These are phyloP conservation scores for Epinephelus coioides DNA, from an alignment of 2,797 vertebrate genomes.

Conservation along the genomic window DNA sequence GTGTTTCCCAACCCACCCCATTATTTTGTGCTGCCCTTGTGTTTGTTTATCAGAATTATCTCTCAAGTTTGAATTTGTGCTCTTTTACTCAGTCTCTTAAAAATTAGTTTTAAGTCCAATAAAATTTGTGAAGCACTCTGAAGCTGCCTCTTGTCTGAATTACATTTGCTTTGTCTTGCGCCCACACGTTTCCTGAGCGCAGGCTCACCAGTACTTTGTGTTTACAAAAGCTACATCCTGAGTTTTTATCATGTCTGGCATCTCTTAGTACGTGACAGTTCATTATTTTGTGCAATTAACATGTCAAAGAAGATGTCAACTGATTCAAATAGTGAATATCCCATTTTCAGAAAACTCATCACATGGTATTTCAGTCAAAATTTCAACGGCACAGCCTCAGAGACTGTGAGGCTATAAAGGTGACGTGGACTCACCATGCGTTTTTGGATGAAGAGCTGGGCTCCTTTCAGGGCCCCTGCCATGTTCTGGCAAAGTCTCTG, in stretches of 20 bases:
- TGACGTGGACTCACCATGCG: slow-evolving; percentile 87
- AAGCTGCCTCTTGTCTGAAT: neutral
- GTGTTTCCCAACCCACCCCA: no score
- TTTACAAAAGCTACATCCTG: neutral
- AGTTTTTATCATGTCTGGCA: neutral
- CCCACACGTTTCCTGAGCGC: neutral
- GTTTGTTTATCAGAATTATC: neutral
- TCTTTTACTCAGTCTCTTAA: neutral
- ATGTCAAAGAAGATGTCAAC: neutral
- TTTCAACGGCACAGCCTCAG: neutral
- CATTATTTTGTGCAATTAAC: neutral
- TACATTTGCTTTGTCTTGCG: accelerated
- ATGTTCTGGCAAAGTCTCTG: slow-evolving; percentile 92
- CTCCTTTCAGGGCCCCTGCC: slow-evolving; percentile 89
- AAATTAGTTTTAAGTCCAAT: neutral
- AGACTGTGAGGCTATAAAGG: neutral
- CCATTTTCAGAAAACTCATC: neutral
- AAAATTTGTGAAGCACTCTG: neutral
- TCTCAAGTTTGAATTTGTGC: neutral
- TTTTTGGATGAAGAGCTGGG: slow-evolving; percentile 95
- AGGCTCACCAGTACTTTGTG: no score
- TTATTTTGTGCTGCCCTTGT: neutral
- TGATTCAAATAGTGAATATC: neutral
- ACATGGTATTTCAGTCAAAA: no score
- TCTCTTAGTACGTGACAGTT: neutral